Percentiles rank a stretch among this genome's conserved stretches.
Conservation (phyloP, 2,888 invertebrate species). For the Galeruca laticollis region DNA sequence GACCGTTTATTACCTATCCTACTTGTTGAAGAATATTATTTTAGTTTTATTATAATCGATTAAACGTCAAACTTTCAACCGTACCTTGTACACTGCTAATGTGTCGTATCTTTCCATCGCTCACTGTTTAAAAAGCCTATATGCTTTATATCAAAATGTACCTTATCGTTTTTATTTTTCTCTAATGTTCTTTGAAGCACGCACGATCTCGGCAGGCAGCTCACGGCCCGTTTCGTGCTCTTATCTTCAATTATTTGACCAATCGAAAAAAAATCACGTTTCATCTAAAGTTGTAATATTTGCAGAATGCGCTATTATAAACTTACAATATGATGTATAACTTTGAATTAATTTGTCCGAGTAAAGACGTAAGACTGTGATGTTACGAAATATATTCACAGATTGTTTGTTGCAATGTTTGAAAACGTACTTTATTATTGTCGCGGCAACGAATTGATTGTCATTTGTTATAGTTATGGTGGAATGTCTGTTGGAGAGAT, state of each 20-base stretch:
- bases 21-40: too few species aligned
- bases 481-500: constrained; percentile 20
- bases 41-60: too few species aligned
- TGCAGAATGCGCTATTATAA: neutral
- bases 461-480: constrained; percentile 27
- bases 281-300: neutral
- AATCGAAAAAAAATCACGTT: constrained; percentile 19
- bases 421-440: constrained; percentile 19
- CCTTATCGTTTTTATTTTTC: constrained; percentile 34
- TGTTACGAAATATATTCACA: neutral
- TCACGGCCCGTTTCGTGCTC: constrained; percentile 16
- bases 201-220: constrained; percentile 19
- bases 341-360: neutral
- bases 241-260: constrained; percentile 15
- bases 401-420: neutral
- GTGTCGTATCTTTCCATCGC: constrained; percentile 51
- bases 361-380: neutral
- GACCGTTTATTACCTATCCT: too few species aligned
- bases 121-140: constrained; percentile 42
- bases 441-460: constrained; percentile 25
- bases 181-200: constrained; percentile 19
- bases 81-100: constrained; percentile 43
- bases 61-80: neutral
- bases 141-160: constrained; percentile 35
- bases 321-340: neutral